Percentiles rank a stretch among this genome's conserved stretches.
phyloP scores from a whole-genome alignment of 1,140 invertebrate species.

The Phortica variegata region DNA sequence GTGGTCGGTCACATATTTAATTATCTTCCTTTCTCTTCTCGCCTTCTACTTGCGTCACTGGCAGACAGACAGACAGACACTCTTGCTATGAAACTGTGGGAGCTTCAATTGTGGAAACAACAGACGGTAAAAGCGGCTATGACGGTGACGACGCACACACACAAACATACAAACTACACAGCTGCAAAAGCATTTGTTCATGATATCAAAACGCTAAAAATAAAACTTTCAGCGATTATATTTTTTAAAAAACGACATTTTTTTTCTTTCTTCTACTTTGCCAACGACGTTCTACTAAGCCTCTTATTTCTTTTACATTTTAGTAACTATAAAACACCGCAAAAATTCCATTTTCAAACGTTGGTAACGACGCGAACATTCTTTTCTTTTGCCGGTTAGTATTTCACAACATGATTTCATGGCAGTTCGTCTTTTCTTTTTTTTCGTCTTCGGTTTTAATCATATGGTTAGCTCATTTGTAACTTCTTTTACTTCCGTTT shows the following conservation, averaged over 20 bases:
- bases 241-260: slow-evolving; percentile 12
- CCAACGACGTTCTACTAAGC: slow-evolving; percentile 4
- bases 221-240: slow-evolving; percentile 33
- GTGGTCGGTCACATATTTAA: too few relatives aligned
- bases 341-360: slow-evolving; percentile 12
- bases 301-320: slow-evolving; percentile 17
- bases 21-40: too few relatives aligned
- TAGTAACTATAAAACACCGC: slow-evolving; percentile 12
- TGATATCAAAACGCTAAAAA: slow-evolving; percentile 50
- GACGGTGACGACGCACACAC: too few relatives aligned
- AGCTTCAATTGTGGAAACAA: too few relatives aligned
- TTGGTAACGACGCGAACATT: slow-evolving; percentile 2
- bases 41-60: slow-evolving; percentile 33
- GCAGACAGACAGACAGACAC: too few relatives aligned
- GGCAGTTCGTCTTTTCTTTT: too few relatives aligned
- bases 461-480: neutral
- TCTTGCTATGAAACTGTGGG: too few relatives aligned
- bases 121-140: too few relatives aligned
- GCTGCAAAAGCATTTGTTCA: slow-evolving; percentile 23
- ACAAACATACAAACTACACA: too few relatives aligned
- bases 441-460: too few relatives aligned
- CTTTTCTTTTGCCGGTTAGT: slow-evolving; percentile 3
- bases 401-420: slow-evolving; percentile 28
- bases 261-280: slow-evolving; percentile 19
- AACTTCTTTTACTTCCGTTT: slow-evolving; percentile 1